A percentile compares a stretch with the other conserved stretches of the same genome.
phyloP scores from a whole-genome alignment of 2,113 vertebrate genomes.

The Cyrtonyx montezumae region DNA sequence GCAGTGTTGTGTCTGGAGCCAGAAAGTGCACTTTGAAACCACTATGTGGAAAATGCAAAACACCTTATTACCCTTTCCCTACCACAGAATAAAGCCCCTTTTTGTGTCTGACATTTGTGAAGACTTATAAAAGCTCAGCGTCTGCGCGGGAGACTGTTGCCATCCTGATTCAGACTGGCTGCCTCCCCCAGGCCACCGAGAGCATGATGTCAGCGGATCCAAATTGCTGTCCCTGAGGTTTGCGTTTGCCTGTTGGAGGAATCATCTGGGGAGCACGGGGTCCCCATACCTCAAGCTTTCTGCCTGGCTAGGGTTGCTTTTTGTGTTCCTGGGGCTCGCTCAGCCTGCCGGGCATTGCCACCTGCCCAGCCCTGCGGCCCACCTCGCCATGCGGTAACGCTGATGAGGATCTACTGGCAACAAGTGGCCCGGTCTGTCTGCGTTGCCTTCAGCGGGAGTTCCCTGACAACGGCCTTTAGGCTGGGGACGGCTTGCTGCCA shows the following conservation, averaged over 20 bases:
- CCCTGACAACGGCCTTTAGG: background rate
- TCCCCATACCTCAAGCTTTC: too few relatives aligned
- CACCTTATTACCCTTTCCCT: background rate
- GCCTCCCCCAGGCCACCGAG: background rate
- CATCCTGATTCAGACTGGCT: background rate
- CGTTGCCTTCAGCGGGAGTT: slow-evolving; percentile 12
- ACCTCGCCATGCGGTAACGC: too few relatives aligned
- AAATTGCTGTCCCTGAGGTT: background rate
- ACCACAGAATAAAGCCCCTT: background rate
- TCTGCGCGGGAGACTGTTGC: background rate
- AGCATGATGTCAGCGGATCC: background rate
- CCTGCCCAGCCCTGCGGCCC: too few relatives aligned
- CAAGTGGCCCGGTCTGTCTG: slow-evolving; percentile 34
- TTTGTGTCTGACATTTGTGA: background rate
- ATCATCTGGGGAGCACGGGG: background rate
- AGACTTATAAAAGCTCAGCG: background rate
- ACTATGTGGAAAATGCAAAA: background rate
- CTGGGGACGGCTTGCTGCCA: background rate
- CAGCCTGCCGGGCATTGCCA: background rate
- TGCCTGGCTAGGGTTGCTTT: background rate
- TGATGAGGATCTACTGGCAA: background rate
- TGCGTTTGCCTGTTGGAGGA: background rate
- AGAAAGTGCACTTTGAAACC: background rate
- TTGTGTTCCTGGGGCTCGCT: background rate
- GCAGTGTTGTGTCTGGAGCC: background rate